Conservation (phyloP, 1,140 invertebrate genomes). For the Ridgeia piscesae region DNA sequence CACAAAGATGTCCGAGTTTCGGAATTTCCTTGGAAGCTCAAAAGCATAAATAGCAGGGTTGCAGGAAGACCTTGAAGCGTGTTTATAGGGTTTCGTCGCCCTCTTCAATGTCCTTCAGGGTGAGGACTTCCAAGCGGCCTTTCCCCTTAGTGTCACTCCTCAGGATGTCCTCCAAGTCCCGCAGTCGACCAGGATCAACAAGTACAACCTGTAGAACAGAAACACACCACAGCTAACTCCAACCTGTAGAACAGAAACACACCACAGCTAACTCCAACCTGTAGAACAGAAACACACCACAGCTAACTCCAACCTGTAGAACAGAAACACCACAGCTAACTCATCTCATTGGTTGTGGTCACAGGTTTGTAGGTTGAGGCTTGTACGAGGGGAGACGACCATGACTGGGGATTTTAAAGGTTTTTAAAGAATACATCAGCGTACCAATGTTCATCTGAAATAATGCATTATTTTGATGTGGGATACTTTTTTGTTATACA, state of each 20-base stretch:
- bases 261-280: constrained; percentile 61
- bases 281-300: constrained; percentile 25
- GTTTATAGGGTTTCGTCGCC: constrained; percentile 70
- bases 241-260: constrained; percentile 59
- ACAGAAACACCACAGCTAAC: neutral
- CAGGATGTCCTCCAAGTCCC: constrained; percentile 82
- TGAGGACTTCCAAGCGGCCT: constrained; percentile 83
- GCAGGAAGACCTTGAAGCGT: neutral
- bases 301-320: constrained; percentile 62
- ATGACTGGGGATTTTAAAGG: too few relatives aligned
- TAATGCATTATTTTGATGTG: too few relatives aligned
- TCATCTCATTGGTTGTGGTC: too few relatives aligned
- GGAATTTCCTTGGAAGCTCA: neutral
- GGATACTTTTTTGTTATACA: too few relatives aligned
- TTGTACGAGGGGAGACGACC: too few relatives aligned
- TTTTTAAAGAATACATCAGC: too few relatives aligned
- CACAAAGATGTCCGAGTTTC: neutral
- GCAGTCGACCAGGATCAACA: constrained; percentile 91
- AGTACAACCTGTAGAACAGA: constrained; percentile 68
- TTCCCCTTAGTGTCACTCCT: constrained; percentile 82
- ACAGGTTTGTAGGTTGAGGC: too few relatives aligned
- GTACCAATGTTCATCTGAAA: too few relatives aligned
- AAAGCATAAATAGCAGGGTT: neutral
- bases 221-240: constrained; percentile 36
- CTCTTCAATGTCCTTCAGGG: constrained; percentile 88